phyloP scores from a whole-genome alignment of 2,113 vertebrate species.

The Passer montanus region DNA sequence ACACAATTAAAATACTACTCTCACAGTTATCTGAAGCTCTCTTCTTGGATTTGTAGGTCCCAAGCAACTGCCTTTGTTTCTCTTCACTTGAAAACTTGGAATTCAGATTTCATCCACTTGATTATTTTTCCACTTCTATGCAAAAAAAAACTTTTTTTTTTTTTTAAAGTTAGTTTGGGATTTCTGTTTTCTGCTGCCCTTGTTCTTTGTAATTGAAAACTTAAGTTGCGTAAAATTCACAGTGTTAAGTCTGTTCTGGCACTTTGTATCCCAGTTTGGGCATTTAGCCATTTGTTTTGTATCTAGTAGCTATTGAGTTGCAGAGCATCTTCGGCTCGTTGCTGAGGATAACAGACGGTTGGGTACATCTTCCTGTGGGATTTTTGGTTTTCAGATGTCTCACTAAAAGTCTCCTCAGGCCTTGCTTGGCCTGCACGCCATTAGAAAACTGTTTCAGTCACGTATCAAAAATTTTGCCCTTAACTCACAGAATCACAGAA shows the following conservation, averaged over 20 bases:
- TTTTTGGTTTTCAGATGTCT: neutral
- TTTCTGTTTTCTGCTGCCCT: neutral
- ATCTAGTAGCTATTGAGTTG: neutral
- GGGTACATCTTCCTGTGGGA: neutral
- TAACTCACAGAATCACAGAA: neutral
- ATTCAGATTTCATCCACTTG: neutral
- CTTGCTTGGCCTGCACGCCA: neutral
- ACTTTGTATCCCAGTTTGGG: neutral
- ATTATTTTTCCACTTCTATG: neutral
- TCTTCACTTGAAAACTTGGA: neutral
- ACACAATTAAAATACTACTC: neutral
- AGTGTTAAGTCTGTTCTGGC: neutral
- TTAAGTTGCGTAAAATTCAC: accelerated
- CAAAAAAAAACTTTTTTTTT: neutral
- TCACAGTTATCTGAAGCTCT: neutral
- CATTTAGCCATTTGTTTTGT: neutral
- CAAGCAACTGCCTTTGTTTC: neutral
- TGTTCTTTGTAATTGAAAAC: neutral
- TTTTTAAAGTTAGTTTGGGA: neutral
- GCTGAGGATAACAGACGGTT: neutral
- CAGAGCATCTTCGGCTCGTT: accelerated
- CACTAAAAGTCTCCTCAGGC: neutral
- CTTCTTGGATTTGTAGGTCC: neutral
- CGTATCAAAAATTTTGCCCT: neutral
- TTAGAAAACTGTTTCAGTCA: neutral